These are phyloP conservation scores for Drosophila engyochracea DNA, from an alignment of 2,888 invertebrate species.

Conservation along the genomic window DNA sequence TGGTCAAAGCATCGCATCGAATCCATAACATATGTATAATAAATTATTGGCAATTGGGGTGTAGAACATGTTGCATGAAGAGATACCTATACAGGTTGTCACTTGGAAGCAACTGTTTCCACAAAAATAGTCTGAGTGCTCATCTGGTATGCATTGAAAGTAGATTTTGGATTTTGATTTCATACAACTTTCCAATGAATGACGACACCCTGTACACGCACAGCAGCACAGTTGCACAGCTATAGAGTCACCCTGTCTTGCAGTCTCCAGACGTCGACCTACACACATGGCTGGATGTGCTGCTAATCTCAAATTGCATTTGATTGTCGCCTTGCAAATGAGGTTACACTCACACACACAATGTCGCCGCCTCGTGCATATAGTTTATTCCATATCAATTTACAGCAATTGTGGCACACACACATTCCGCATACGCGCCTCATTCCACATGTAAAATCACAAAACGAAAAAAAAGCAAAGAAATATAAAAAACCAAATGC, in stretches of 20 bases:
- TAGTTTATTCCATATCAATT: constrained; percentile 57
- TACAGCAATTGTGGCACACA: constrained; percentile 61
- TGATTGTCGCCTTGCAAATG: constrained; percentile 59
- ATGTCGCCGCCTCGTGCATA: neutral
- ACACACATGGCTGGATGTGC: constrained; percentile 30
- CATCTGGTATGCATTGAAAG: neutral
- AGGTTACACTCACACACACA: constrained; percentile 39
- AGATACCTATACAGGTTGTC: neutral
- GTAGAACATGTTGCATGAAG: neutral
- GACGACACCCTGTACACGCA: neutral
- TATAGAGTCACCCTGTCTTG: neutral
- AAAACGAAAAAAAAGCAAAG: constrained; percentile 15
- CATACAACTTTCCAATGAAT: constrained; percentile 12
- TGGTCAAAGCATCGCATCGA: neutral
- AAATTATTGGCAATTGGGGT: neutral
- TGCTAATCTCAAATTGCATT: constrained; percentile 69
- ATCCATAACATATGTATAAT: neutral
- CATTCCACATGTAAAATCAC: constrained; percentile 24
- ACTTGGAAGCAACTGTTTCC: neutral
- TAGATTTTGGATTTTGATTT: neutral
- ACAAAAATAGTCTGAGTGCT: neutral
- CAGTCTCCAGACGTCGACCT: constrained; percentile 13
- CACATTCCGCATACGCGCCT: constrained; percentile 23
- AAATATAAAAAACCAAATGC: constrained; percentile 9
- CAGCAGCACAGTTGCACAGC: neutral